phyloP scores from a whole-genome alignment of 2,888 invertebrate genomes.

The Cyclophora albipunctata region DNA sequence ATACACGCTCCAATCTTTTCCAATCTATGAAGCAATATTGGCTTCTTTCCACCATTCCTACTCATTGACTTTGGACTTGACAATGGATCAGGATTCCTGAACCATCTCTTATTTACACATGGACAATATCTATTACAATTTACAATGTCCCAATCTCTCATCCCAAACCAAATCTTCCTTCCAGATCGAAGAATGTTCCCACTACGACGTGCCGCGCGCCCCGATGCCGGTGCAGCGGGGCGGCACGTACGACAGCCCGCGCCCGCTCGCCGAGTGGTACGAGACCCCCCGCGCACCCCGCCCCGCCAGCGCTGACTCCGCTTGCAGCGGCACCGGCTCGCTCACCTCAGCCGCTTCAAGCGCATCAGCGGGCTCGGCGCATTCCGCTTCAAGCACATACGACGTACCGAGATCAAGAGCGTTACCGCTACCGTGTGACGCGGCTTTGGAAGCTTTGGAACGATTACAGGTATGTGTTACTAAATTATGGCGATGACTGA shows the following conservation, averaged over 20 bases:
- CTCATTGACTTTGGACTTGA: too few species aligned
- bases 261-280: conserved; percentile 62
- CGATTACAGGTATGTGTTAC: conserved; percentile 49
- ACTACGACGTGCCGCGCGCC: conserved; percentile 68
- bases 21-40: too few species aligned
- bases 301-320: conserved; percentile 74
- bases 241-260: conserved; percentile 80
- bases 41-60: too few species aligned
- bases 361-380: conserved; percentile 62
- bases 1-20: too few species aligned
- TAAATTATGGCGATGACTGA: neutral
- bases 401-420: conserved; percentile 66
- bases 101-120: too few species aligned
- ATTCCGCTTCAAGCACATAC: conserved; percentile 67
- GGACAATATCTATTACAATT: too few species aligned
- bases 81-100: too few species aligned
- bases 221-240: conserved; percentile 79
- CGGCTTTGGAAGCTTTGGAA: conserved; percentile 66
- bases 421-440: conserved; percentile 66
- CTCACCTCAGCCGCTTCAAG: conserved; percentile 67
- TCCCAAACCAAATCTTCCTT: too few species aligned
- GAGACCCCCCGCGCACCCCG: conserved; percentile 66
- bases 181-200: conserved; percentile 68
- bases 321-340: conserved; percentile 71
- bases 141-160: too few species aligned